Evolutionary conservation across 2,797 vertebrate species (phyloP), one percentile per base, ranked within the genome.

Genomic region (Spea hammondii): DNA sequence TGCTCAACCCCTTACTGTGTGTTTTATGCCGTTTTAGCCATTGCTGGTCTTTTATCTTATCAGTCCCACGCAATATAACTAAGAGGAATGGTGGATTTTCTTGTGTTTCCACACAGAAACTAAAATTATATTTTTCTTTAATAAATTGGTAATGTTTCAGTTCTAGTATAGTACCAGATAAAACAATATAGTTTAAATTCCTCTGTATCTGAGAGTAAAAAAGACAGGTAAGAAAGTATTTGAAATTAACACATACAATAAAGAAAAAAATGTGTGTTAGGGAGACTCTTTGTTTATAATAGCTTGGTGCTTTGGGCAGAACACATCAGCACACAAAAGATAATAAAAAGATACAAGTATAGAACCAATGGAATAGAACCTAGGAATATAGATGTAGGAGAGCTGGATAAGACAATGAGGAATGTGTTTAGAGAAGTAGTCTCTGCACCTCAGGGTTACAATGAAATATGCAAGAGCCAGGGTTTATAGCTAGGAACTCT

Each of bases 1-100:
- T 73, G 64, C 48, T 54, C 74, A 69, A 65, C 10, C 54, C 54
- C 72, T 82, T 54, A 77, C 67, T 73, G 75, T 73, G 75, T 77
- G 74, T 77, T 82, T 82, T 82, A 82, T 82, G 74, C 71, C 74
- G 77, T 47, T 70, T 64, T n/a, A 5, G 45, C 73, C 70, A 82
- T 82, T 55, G 70, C 69, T 77, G 55, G 45, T 72, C 65, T 70
- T 77, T 82, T 82, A 82, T 77, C 69, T 81, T 73, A 77, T 77
- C 74, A 77, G 62, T 70, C 66, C 68, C 68, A 65, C 73, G 76
- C 73, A 76, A 75, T 76, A 57, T 60, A 76, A 71, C 79, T 72
- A 72, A 81, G 67, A 46, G 66, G 62, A 67, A 72, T 77, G 72
- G 48, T 72, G 54, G 72, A 67, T 70, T 74, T n/a, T 13, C 65